These are phyloP conservation scores for Chromis chromis DNA, from an alignment of 2,797 vertebrate genomes.

Conservation along the genomic window DNA sequence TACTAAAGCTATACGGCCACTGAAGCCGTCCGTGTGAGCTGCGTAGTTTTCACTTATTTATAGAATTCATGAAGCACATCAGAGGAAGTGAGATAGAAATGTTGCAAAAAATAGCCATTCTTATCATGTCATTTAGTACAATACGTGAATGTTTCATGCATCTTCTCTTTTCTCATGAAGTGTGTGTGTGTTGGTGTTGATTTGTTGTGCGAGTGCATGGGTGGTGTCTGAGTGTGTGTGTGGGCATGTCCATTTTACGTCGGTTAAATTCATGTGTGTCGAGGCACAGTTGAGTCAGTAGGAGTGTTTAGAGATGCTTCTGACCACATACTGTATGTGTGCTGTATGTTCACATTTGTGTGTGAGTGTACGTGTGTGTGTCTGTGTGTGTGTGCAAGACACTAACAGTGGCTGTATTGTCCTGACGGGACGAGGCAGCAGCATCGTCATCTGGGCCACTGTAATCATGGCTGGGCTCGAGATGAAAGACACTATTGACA, in stretches of 20 bases:
- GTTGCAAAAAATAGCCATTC: conserved; percentile 37
- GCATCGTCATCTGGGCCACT: conserved; percentile 78
- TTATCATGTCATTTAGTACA: conserved; percentile 17
- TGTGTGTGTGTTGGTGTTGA: conserved; percentile 12
- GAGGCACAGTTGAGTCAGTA: conserved; percentile 10
- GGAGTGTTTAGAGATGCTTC: conserved; percentile 33
- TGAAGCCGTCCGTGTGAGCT: conserved; percentile 28
- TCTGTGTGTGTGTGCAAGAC: conserved; percentile 23
- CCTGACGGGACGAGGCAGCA: conserved; percentile 61
- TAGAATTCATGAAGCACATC: conserved; percentile 58
- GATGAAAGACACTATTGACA: conserved; percentile 81
- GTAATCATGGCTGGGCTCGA: conserved; percentile 74
- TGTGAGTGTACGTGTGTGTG: conserved; percentile 16
- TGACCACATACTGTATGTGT: conserved; percentile 31
- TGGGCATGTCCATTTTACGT: conserved; percentile 35
- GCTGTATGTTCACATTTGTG: conserved; percentile 25
- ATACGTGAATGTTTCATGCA: conserved; percentile 1
- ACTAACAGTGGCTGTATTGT: conserved; percentile 79
- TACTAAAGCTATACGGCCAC: conserved; percentile 27
- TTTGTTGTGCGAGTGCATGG: neutral
- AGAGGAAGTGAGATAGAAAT: conserved; percentile 49
- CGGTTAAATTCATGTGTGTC: conserved; percentile 28
- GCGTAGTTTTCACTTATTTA: conserved; percentile 62
- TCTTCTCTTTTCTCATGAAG: neutral
- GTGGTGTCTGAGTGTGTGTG: conserved; percentile 11